These are phyloP conservation scores for Peromyscus melanophrys DNA, from an alignment of 2,797 vertebrate species.

Conservation along the genomic window DNA sequence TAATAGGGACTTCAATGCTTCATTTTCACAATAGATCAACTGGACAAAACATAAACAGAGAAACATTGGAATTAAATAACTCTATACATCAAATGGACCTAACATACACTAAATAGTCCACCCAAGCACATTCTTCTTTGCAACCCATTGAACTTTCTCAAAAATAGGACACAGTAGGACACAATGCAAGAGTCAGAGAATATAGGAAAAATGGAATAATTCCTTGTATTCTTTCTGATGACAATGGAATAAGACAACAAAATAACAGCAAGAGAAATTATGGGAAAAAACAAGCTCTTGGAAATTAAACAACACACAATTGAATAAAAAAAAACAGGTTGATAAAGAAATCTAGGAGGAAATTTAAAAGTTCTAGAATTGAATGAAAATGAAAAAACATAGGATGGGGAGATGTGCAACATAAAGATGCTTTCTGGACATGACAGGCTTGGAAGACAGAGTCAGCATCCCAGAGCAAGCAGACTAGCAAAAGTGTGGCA, in stretches of 20 bases:
- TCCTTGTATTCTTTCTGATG: not conserved
- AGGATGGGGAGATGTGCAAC: not conserved
- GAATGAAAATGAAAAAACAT: not conserved
- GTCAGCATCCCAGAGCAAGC: not conserved
- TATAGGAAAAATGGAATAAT: not conserved
- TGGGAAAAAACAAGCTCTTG: not conserved
- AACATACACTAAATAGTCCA: not conserved
- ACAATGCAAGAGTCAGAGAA: not conserved
- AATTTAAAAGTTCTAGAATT: not conserved
- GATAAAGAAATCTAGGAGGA: not conserved
- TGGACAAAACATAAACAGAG: not conserved
- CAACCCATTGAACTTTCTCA: not conserved
- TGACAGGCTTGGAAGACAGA: not conserved
- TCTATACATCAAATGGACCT: not conserved
- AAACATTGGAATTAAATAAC: not conserved
- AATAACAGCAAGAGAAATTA: not conserved
- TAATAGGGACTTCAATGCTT: not conserved
- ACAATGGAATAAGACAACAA: not conserved
- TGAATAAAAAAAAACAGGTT: not conserved
- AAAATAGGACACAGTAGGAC: not conserved
- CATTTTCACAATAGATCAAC: not conserved
- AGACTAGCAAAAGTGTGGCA: not conserved
- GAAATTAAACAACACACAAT: not conserved
- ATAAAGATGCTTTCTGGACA: not conserved
- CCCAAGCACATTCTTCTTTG: not conserved